A percentile compares a stretch with the other conserved stretches of the same genome.
Evolutionary conservation across 2,888 invertebrate genomes (phyloP).

Genomic region (Dryomyza anilis): DNA sequence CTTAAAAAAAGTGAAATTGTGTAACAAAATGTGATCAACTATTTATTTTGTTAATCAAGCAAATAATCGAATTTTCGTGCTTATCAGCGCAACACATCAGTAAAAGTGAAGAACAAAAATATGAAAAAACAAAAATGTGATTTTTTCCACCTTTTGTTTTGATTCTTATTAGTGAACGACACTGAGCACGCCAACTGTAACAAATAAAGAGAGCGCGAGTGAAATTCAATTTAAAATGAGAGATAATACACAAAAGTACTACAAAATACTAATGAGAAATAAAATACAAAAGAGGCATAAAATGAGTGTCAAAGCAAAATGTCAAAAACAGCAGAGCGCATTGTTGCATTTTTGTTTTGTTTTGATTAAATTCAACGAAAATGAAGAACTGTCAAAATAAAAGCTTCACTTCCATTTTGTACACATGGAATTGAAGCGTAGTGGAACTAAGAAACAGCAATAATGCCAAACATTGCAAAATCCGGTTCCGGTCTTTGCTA

Average conservation of each 20-base stretch:
- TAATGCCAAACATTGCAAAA: slow-evolving; percentile 16
- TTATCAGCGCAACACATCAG: slow-evolving; percentile 18
- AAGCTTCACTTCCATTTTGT: slow-evolving; percentile 3
- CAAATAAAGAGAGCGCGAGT: neutral
- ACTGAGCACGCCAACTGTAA: neutral
- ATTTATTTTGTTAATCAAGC: slow-evolving; percentile 1
- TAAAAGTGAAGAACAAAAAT: neutral
- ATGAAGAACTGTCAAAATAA: slow-evolving; percentile 6
- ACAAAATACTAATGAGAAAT: neutral
- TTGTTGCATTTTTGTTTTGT: too few species aligned
- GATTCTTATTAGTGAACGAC: slow-evolving; percentile 51
- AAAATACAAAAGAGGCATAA: neutral
- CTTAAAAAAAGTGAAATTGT: too few species aligned
- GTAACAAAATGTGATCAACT: too few species aligned
- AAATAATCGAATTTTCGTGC: slow-evolving; percentile 17
- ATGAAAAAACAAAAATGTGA: neutral
- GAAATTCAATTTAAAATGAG: too few species aligned
- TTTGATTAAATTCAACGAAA: too few species aligned
- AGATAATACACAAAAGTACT: too few species aligned
- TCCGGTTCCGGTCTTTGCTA: slow-evolving; percentile 39
- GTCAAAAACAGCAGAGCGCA: neutral
- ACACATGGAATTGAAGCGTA: neutral
- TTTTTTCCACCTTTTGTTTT: slow-evolving; percentile 46
- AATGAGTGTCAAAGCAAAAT: neutral
- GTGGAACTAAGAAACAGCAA: neutral